Percentiles rank a stretch among this genome's conserved stretches.
These are phyloP conservation scores for Axis porcinus DNA, from an alignment of 2,113 vertebrate genomes.

Conservation along the genomic window DNA sequence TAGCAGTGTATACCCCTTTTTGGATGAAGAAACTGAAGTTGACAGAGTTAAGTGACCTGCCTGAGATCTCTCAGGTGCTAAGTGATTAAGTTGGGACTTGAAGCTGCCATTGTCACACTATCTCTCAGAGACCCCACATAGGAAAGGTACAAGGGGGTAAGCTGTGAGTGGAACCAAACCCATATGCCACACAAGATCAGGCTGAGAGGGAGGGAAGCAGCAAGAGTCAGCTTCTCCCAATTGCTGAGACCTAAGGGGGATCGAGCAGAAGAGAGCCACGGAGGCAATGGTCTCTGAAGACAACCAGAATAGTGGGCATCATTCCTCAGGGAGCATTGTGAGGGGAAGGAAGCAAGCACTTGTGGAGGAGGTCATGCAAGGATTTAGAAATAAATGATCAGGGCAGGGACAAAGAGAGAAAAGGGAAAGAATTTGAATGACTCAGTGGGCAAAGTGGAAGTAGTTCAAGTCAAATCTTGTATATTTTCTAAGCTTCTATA, in stretches of 20 bases:
- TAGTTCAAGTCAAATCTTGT: neutral
- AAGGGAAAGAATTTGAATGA: neutral
- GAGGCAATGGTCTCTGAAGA: neutral
- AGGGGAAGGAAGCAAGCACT: neutral
- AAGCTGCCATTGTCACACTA: neutral
- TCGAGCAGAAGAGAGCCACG: accelerated
- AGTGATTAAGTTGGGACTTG: neutral
- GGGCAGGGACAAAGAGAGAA: neutral
- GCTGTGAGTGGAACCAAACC: neutral
- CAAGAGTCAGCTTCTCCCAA: neutral
- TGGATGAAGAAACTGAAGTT: neutral
- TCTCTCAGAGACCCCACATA: neutral
- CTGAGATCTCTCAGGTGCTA: neutral
- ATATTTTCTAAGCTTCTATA: neutral
- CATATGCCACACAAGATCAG: neutral
- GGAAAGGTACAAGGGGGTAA: neutral
- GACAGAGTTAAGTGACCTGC: neutral
- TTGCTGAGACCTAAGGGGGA: neutral
- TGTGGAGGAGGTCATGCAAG: neutral
- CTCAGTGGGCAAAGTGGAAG: neutral
- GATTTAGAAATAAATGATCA: neutral
- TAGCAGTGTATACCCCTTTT: neutral
- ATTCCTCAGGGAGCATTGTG: neutral
- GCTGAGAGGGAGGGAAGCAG: neutral
- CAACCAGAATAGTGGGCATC: too few relatives aligned